Conservation (phyloP, 2,797 vertebrate genomes). For the Bovichtus variegatus region DNA sequence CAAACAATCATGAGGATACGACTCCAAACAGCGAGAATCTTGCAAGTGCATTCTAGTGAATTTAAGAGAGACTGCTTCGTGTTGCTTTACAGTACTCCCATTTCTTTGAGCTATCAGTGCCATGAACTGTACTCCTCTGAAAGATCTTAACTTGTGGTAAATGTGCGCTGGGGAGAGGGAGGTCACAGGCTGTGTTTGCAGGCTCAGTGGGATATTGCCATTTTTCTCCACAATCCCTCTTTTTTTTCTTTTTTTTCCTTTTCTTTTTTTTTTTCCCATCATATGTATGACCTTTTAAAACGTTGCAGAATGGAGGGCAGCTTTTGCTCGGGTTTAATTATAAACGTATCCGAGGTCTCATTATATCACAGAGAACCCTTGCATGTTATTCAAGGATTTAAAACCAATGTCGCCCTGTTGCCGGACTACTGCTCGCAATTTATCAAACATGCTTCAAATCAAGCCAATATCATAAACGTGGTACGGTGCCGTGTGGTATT, state of each 20-base stretch:
- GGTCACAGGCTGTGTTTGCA: conserved; percentile 43
- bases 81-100: conserved; percentile 3
- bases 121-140: conserved; percentile 19
- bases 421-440: conserved; percentile 5
- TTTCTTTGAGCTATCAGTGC: conserved; percentile 22
- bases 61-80: conserved; percentile 8
- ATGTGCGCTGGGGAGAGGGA: conserved; percentile 41
- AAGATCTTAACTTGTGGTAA: conserved; percentile 53
- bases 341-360: conserved; percentile 66
- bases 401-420: conserved; percentile 33
- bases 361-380: conserved; percentile 48
- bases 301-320: conserved; percentile 54
- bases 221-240: conserved; percentile 13
- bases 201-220: conserved; percentile 35
- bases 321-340: conserved; percentile 73
- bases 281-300: conserved; percentile 70
- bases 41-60: too few relatives aligned
- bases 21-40: too few relatives aligned
- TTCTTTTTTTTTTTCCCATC: conserved; percentile 15
- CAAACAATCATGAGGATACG: too few relatives aligned
- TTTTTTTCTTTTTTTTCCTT: too few relatives aligned
- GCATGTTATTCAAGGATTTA: conserved; percentile 62
- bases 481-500: not conserved
- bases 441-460: conserved; percentile 24
- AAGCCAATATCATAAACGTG: not conserved